Base-by-base conservation (phyloP, 2,888 invertebrate species). In the Oegoconia quadripuncta region DNA sequence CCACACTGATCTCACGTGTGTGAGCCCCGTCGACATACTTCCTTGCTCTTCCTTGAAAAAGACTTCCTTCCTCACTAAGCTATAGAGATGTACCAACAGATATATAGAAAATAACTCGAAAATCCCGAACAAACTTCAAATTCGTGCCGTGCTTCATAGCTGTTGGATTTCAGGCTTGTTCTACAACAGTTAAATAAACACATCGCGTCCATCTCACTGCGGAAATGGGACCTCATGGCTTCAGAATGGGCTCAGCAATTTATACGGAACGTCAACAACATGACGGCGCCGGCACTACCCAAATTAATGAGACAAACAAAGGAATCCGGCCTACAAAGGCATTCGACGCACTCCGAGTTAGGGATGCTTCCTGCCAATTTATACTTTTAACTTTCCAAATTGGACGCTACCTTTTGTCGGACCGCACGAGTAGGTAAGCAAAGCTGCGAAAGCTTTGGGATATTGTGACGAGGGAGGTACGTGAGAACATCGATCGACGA, bases 191-290 rank as follows among this genome's bases (percentile, higher is more conserved):
- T 16, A 29, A 29, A 29, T 9, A 30, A 22, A 32, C 22, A 32
- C 31, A 2, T 12, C n/a, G 20, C 17, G 20, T 7, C n/a, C 25
- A 7, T 17, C 22, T 16, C 18, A 11, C 36, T 30, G n/a, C 38
- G 18, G 34, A 18, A 20, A 13, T 32, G 20, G 41, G 38, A 11
- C 37, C 22, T 37, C 30, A 14, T 29, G 38, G 15, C 33, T 12
- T 17, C 23, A 39, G 42, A 44, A 42, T 40, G 48, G 38, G 45
- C 42, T 30, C 44, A 35, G 25, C 36, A 38, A 44, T 41, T 46
- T 44, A 47, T 43, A 28, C 29, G 35, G 26, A 38, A 32, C 41
- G 37, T 34, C 42, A 39, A 33, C 38, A 42, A 38, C 33, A 16
- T 8, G 20, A 13, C 18, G 15, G 18, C 18, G 11, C 14, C 9